A percentile compares a stretch with the other conserved stretches of the same genome.
Conservation (phyloP, 2,113 vertebrate genomes). For the Leiothrix lutea region DNA sequence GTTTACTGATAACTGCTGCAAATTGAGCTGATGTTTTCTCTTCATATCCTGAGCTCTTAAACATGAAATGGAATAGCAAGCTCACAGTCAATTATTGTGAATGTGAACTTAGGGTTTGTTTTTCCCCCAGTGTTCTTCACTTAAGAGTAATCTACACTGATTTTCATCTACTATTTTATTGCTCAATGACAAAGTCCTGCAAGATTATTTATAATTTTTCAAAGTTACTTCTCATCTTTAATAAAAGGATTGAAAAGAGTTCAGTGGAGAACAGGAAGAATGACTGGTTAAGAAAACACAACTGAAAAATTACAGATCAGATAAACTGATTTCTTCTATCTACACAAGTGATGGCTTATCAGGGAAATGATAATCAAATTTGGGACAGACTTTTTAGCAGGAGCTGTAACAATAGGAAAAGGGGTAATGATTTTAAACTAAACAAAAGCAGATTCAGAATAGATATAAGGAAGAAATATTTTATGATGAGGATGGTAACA, state of each 20-base stretch:
- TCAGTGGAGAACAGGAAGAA: neutral
- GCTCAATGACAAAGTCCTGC: neutral
- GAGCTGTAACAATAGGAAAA: neutral
- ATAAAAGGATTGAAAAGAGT: neutral
- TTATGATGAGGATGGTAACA: neutral
- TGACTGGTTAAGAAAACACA: neutral
- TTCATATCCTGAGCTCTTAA: neutral
- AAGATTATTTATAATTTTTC: neutral
- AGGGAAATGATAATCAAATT: neutral
- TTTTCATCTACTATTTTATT: neutral
- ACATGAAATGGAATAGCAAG: neutral
- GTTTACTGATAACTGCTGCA: neutral
- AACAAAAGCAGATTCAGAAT: neutral
- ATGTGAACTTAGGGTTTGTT: neutral
- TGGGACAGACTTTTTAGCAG: neutral
- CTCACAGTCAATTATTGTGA: neutral
- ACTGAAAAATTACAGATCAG: neutral
- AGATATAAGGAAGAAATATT: neutral
- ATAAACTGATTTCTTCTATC: neutral
- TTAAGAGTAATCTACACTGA: neutral
- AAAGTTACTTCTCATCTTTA: neutral
- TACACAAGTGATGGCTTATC: neutral
- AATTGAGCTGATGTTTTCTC: neutral
- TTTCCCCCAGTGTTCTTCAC: neutral
- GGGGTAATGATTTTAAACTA: neutral